Base-by-base conservation (phyloP, 2,113 vertebrate genomes). In the Paraplagusia blochii region DNA sequence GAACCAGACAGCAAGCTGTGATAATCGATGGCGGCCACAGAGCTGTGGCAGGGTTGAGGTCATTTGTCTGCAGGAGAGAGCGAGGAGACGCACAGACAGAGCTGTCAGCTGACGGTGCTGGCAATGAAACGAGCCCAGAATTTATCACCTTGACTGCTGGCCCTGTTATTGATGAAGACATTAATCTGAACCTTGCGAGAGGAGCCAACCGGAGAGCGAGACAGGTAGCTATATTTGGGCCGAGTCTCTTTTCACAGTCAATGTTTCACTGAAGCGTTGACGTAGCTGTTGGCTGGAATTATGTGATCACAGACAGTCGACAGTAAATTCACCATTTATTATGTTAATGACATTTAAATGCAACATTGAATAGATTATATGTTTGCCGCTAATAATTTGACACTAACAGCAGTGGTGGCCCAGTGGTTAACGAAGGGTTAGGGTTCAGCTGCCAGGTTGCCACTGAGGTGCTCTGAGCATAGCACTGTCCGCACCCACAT, bases 91-190 rank as follows among this genome's bases (percentile, higher is more conserved):
- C 7, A 35, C 45, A 71, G 69, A 80, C 67, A 45, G 54, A 70
- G 64, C 58, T 69, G 66, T 70, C 63, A 56, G 69, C 52, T 3
- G 16, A 48, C 72, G 72, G 62, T 55, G 19, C 40, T 63, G 19
- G 46, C 46, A 47, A 78, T 59, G 68, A 64, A 72, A 44, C 59
- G 52, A 63, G 45, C 9, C 50, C 44, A 50, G 43, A 51, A 79
- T 84, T 58, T 53, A 72, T 82, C 71, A 82, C 70, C 9, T 43
- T 46, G 58, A 72, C 56, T 66, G 63, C 18, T 18, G 59, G 67
- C 68, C 75, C 73, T 82, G 75, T 70, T 79, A 40, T 64, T 47
- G 63, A 80, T 69, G 58, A 79, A 85, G 70, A 81, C 63, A 63
- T 69, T 44, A 58, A 63, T 60, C 52, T 73, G 64, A 59, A 64